phyloP scores from a whole-genome alignment of 2,888 invertebrate species.

The Coremacera marginata region DNA sequence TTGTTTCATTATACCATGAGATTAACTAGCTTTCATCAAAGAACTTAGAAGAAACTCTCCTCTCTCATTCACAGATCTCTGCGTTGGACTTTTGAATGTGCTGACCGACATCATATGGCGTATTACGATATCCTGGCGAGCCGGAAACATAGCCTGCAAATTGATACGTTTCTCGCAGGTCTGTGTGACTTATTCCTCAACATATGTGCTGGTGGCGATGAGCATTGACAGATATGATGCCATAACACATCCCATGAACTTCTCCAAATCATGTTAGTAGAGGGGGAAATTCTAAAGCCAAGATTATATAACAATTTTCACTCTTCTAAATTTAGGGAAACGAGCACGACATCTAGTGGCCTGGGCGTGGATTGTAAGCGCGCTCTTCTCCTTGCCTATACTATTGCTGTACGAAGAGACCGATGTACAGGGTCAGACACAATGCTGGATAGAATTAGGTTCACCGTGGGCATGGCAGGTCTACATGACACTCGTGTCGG shows the following conservation, averaged over 20 bases:
- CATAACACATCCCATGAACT: conserved; percentile 95
- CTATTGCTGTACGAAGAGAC: conserved; percentile 85
- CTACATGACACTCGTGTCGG: conserved; percentile 87
- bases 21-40: too few species aligned
- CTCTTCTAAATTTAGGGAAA: conserved; percentile 75
- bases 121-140: conserved; percentile 89
- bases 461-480: conserved; percentile 84
- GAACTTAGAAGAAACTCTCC: too few species aligned
- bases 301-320: background rate
- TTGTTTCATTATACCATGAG: too few species aligned
- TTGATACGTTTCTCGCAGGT: conserved; percentile 87
- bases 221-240: conserved; percentile 95
- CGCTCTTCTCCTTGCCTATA: conserved; percentile 85
- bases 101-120: conserved; percentile 91
- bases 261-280: conserved; percentile 93
- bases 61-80: conserved; percentile 78
- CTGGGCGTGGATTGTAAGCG: conserved; percentile 86
- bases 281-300: background rate
- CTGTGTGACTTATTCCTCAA: conserved; percentile 91
- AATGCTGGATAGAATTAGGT: conserved; percentile 91
- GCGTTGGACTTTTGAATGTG: conserved; percentile 89
- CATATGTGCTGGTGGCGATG: conserved; percentile 91
- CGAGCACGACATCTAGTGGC: conserved; percentile 84
- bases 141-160: conserved; percentile 90
- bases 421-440: conserved; percentile 80